Percentiles rank a stretch among this genome's conserved stretches.
These are phyloP conservation scores for Phengaris arion DNA, from an alignment of 2,888 invertebrate genomes.

Conservation along the genomic window DNA sequence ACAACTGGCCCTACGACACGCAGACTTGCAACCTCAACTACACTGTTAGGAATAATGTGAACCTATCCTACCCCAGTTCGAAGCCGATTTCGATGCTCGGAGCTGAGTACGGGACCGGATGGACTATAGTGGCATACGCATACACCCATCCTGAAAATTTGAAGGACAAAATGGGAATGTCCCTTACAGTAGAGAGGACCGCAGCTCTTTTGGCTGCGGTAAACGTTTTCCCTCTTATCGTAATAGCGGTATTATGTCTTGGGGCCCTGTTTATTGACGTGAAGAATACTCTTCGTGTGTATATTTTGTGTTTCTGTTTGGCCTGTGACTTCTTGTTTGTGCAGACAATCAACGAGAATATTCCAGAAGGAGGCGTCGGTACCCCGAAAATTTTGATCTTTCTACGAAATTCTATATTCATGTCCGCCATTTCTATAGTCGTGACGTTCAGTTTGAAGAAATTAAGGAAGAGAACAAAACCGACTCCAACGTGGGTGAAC, in stretches of 20 bases:
- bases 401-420: conserved; percentile 46
- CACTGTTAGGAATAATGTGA: conserved; percentile 35
- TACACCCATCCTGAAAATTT: conserved; percentile 38
- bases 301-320: conserved; percentile 46
- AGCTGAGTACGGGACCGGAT: conserved; percentile 48
- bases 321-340: conserved; percentile 47
- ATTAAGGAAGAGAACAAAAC: conserved; percentile 39
- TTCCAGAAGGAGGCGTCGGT: conserved; percentile 45
- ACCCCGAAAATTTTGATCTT: conserved; percentile 50
- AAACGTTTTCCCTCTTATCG: conserved; percentile 47
- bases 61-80: conserved; percentile 35
- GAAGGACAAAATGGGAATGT: conserved; percentile 43
- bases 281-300: conserved; percentile 40
- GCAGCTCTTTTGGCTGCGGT: conserved; percentile 45
- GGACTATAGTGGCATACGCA: conserved; percentile 49
- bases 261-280: conserved; percentile 46
- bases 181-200: conserved; percentile 50
- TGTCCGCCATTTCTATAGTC: conserved; percentile 43
- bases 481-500: conserved; percentile 43
- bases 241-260: conserved; percentile 45
- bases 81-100: conserved; percentile 40
- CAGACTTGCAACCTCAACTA: conserved; percentile 47
- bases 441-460: conserved; percentile 44
- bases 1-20: conserved; percentile 50
- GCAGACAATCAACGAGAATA: conserved; percentile 38